phyloP scores from a whole-genome alignment of 2,888 invertebrate species.

The Eudemis profundana region DNA sequence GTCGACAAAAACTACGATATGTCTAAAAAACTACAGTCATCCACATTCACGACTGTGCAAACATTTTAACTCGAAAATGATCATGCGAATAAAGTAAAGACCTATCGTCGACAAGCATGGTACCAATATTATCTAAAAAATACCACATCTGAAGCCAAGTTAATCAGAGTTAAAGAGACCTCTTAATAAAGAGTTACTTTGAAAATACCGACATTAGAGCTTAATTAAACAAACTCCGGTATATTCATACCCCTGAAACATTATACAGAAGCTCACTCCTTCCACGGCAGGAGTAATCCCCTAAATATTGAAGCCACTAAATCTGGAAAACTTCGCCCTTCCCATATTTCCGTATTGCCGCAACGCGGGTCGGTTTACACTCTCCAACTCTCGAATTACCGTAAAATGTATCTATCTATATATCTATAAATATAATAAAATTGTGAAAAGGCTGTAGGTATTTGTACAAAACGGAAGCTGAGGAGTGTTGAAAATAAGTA shows the following conservation, averaged over 20 bases:
- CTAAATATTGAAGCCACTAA: slow-evolving; percentile 50
- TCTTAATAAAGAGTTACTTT: neutral
- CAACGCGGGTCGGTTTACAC: slow-evolving; percentile 44
- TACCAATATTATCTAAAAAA: neutral
- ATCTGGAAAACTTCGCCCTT: slow-evolving; percentile 49
- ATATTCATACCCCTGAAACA: slow-evolving; percentile 7
- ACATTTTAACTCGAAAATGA: too few species aligned
- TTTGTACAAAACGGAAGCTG: too few species aligned
- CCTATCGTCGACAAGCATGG: too few species aligned
- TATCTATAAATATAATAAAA: too few species aligned
- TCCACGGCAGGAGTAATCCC: slow-evolving; percentile 46
- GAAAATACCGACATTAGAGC: neutral
- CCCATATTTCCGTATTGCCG: slow-evolving; percentile 49
- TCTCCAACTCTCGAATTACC: slow-evolving; percentile 27
- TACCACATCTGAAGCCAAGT: neutral
- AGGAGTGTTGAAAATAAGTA: too few species aligned
- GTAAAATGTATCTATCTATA: neutral
- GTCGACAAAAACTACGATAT: too few species aligned
- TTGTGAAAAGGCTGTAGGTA: too few species aligned
- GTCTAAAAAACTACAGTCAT: too few species aligned
- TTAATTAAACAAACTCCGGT: slow-evolving; percentile 4
- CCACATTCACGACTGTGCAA: too few species aligned
- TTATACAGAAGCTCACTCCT: slow-evolving; percentile 40
- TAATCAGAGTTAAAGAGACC: neutral
- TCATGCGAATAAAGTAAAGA: too few species aligned